Evolutionary conservation across 2,888 invertebrate genomes (phyloP).

Genomic region (Willowsia nigromaculata): DNA sequence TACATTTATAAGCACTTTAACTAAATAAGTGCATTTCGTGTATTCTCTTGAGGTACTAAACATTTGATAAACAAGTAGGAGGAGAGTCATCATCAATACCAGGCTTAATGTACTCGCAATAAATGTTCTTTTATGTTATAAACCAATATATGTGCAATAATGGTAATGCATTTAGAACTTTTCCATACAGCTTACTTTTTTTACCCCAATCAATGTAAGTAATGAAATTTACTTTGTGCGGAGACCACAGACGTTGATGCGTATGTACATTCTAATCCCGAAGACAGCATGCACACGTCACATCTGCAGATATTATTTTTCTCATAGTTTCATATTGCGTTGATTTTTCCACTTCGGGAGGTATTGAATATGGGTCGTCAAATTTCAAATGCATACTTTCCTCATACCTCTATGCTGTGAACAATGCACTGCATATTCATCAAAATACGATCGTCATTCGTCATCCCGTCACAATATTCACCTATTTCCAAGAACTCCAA

Average conservation of each 20-base stretch:
- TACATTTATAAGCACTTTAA: constrained; percentile 72
- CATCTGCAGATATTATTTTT: too few relatives aligned
- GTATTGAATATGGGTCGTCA: too few relatives aligned
- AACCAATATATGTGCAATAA: constrained; percentile 18
- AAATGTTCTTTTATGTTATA: neutral
- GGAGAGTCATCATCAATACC: constrained; percentile 17
- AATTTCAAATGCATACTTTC: too few relatives aligned
- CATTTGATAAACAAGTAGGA: constrained; percentile 49
- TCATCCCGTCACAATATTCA: constrained; percentile 26
- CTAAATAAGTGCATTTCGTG: constrained; percentile 61
- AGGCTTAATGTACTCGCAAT: neutral
- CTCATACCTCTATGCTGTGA: too few relatives aligned
- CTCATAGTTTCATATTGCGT: too few relatives aligned
- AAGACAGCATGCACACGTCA: too few relatives aligned
- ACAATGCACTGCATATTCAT: neutral
- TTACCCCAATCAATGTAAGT: neutral
- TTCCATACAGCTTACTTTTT: neutral
- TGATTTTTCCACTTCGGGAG: too few relatives aligned
- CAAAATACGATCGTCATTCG: neutral
- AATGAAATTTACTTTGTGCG: neutral
- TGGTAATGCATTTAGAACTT: neutral
- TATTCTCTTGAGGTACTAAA: constrained; percentile 56
- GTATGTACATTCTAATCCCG: neutral
- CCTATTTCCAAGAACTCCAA: constrained; percentile 40
- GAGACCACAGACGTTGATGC: neutral